Evolutionary conservation across 2,888 invertebrate genomes (phyloP).

Genomic region (Nineta flava): DNA sequence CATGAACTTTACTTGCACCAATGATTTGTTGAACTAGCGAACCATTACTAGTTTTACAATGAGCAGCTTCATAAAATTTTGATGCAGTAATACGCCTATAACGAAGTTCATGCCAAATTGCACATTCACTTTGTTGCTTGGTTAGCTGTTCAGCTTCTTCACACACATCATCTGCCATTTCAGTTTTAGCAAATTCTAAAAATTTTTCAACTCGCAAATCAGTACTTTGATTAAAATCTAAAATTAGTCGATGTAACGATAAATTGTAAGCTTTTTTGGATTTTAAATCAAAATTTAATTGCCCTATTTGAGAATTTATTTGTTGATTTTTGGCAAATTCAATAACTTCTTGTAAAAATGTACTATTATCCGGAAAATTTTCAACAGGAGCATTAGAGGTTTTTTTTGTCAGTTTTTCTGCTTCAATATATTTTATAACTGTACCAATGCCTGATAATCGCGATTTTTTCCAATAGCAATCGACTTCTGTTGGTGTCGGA

Average conservation of each 20-base stretch:
- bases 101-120: not conserved
- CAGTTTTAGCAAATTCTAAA: slow-evolving; percentile 1
- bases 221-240: not conserved
- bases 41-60: slow-evolving; percentile 1
- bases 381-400: not conserved
- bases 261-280: slow-evolving; percentile 5
- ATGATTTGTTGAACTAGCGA: not conserved
- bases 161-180: not conserved
- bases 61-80: not conserved
- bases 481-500: slow-evolving; percentile 10
- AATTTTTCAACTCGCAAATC: not conserved
- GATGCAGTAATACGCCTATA: not conserved
- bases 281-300: slow-evolving; percentile 7
- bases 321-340: slow-evolving; percentile 6
- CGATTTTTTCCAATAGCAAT: slow-evolving; percentile 14
- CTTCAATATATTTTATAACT: slow-evolving; percentile 11
- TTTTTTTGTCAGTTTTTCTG: slow-evolving; percentile 1
- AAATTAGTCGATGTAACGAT: slow-evolving; percentile 6
- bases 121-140: not conserved
- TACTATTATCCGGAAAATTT: slow-evolving; percentile 7
- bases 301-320: slow-evolving; percentile 7
- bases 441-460: slow-evolving; percentile 11
- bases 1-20: not conserved
- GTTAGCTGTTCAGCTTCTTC: not conserved
- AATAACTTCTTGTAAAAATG: slow-evolving; percentile 8